These are phyloP conservation scores for Taenioides sp. DNA, from an alignment of 2,797 vertebrate species.

Conservation along the genomic window DNA sequence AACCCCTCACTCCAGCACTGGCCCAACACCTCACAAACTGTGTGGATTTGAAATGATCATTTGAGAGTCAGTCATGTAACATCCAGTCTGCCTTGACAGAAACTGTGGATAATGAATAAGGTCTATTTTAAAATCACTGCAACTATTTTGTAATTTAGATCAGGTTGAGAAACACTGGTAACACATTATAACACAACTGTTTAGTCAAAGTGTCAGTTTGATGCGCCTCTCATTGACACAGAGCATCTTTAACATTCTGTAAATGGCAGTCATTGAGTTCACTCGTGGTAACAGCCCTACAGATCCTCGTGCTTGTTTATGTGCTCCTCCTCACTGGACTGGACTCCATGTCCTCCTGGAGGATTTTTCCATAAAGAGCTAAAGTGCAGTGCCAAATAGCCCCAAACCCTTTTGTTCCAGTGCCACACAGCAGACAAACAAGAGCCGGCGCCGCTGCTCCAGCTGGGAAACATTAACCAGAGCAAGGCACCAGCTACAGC, in stretches of 20 bases:
- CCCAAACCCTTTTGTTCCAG: constrained; percentile 26
- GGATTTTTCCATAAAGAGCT: constrained; percentile 9
- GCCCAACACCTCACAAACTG: no score
- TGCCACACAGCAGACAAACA: constrained; percentile 23
- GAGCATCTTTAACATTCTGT: neutral
- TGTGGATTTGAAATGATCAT: no score
- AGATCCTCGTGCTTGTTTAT: neutral
- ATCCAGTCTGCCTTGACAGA: no score
- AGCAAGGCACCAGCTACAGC: constrained; percentile 42
- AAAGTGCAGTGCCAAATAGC: constrained; percentile 15
- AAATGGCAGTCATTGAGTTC: neutral
- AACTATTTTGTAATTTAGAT: no score
- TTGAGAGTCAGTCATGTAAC: no score
- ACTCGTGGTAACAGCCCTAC: neutral
- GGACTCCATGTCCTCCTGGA: neutral
- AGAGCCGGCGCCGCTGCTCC: constrained; percentile 38
- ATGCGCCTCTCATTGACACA: neutral
- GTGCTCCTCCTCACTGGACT: neutral
- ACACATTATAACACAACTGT: neutral
- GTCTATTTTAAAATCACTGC: no score
- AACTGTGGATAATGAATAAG: no score
- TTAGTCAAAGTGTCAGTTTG: neutral
- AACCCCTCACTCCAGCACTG: no score
- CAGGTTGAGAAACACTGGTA: no score
- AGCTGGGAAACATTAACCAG: constrained; percentile 75